Base-by-base conservation (phyloP, 1,140 invertebrate species). In the Brachionus calyciflorus region DNA sequence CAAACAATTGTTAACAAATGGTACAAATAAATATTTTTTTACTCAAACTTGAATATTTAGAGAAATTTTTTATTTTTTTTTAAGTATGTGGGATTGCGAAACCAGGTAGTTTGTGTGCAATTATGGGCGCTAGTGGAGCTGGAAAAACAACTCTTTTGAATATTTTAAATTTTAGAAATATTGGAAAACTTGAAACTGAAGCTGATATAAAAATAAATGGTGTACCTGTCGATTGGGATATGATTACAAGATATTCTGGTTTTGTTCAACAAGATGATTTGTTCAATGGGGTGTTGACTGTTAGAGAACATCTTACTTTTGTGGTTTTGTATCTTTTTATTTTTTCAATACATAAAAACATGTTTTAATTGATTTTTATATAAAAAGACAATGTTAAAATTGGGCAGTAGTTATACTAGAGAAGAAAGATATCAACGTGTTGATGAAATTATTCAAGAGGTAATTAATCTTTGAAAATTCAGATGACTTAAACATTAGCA, bases 141-240 rank as follows among this genome's bases (percentile, higher is more conserved):
- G 95, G 96, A 5, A 99, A 98, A 86, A 96, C 94, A 0, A 97
- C 94, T 0, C 88, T 98, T 0, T 84, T 98, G 41, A 98, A 98
- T 83, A 89, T 92, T 0, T 81, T 98, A 40, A 96, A 93, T 1
- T 92, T 91, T 82, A 88, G 92, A 6, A 88, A 88, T 79, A 89
- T 90, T 4, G 85, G 87, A 5, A 89, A 90, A n/a, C 85, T 94
- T 0, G 86, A 87, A 0, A 87, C 91, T n/a, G 88, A 87, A 28
- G 92, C 92, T 0, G 86, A 91, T 26, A 87, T 87, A 3, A 80
- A 81, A 78, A 81, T 82, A 41, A 87, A 87, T 80, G 85, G 85
- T 10, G 77, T 81, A 1, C 26, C 57, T 3, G 80, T 51, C 17
- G 46, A 41, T 60, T 60, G 80, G 70, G 78, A 81, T 10, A 87